Evolutionary conservation across 2,888 invertebrate species (phyloP).

Genomic region (Drosophila neotestacea): DNA sequence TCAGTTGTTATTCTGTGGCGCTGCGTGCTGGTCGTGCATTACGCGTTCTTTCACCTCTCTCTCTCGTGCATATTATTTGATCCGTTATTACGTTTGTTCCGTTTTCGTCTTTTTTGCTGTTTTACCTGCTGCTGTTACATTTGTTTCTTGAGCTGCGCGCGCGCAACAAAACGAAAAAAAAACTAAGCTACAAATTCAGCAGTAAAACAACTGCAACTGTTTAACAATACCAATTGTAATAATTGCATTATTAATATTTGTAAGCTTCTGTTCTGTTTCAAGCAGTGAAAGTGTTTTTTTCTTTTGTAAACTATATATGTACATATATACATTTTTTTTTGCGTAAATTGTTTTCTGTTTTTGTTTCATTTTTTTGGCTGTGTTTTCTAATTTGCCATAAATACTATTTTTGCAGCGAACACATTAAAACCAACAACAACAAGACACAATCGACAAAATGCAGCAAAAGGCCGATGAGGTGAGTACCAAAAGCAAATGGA

Average conservation of each 20-base stretch:
- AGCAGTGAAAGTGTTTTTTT: conserved; percentile 54
- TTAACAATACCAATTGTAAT: conserved; percentile 52
- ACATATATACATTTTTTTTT: conserved; percentile 14
- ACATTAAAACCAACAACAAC: conserved; percentile 7
- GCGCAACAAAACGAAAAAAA: conserved; percentile 37
- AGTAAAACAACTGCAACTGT: conserved; percentile 29
- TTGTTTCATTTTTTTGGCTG: conserved; percentile 33
- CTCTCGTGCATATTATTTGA: conserved; percentile 31
- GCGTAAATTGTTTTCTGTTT: conserved; percentile 30
- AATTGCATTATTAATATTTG: conserved; percentile 37
- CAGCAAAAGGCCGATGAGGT: conserved; percentile 73
- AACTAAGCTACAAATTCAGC: conserved; percentile 13
- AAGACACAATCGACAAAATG: conserved; percentile 47
- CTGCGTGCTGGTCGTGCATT: conserved; percentile 66
- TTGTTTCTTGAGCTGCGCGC: conserved; percentile 51
- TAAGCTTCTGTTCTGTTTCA: conserved; percentile 38
- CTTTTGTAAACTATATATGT: conserved; percentile 10
- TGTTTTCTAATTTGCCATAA: conserved; percentile 46
- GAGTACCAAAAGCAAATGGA: conserved; percentile 32
- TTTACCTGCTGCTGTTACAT: conserved; percentile 23
- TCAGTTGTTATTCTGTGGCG: conserved; percentile 64
- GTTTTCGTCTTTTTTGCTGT: conserved; percentile 14
- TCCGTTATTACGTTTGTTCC: conserved; percentile 36
- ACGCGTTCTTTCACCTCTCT: conserved; percentile 37
- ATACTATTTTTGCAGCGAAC: conserved; percentile 45